A percentile compares a stretch with the other conserved stretches of the same genome.
Evolutionary conservation across 2,888 invertebrate species (phyloP).

Genomic region (Drosophila mimica): DNA sequence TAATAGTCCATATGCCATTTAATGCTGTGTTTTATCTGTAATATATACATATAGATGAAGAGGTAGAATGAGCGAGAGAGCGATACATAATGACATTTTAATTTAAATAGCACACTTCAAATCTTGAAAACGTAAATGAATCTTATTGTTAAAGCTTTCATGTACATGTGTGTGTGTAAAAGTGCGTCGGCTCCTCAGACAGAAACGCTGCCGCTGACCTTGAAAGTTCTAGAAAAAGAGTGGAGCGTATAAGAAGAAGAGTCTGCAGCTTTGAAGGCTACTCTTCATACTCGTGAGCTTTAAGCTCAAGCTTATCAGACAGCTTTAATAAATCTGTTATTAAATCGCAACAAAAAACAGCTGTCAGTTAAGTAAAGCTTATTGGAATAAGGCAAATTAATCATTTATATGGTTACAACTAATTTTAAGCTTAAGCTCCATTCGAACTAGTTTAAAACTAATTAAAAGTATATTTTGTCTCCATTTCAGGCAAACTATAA

Average conservation of each 20-base stretch:
- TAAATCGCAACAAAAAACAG: background rate
- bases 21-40: slow-evolving; percentile 70
- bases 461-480: background rate
- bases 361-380: background rate
- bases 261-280: background rate
- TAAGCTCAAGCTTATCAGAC: background rate
- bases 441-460: background rate
- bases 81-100: slow-evolving; percentile 53
- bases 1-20: slow-evolving; percentile 72
- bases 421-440: background rate
- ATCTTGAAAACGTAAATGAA: slow-evolving; percentile 64
- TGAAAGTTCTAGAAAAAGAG: slow-evolving; percentile 31
- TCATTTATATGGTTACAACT: background rate
- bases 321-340: background rate
- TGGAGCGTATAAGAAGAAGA: background rate
- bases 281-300: background rate
- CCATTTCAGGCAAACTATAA: background rate
- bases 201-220: slow-evolving; percentile 22
- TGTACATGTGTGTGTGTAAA: slow-evolving; percentile 31
- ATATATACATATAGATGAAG: slow-evolving; percentile 39
- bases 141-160: slow-evolving; percentile 32
- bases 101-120: slow-evolving; percentile 55
- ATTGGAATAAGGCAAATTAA: background rate
- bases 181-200: slow-evolving; percentile 41
- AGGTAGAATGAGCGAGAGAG: slow-evolving; percentile 14